A percentile compares a stretch with the other conserved stretches of the same genome.
Evolutionary conservation across 2,888 invertebrate species (phyloP).

Genomic region (Microctonus brassicae): DNA sequence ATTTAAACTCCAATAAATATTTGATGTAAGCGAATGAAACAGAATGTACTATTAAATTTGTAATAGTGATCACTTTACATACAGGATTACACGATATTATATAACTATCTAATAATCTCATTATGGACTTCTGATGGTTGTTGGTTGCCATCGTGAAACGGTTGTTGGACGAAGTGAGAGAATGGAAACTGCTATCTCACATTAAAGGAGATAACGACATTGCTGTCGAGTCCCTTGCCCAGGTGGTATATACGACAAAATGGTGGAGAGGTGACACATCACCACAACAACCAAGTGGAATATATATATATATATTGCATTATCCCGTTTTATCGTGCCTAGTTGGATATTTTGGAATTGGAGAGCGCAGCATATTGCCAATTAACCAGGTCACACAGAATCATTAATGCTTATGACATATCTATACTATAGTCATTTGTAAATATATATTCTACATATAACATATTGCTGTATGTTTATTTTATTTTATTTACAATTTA

Average conservation of each 20-base stretch:
- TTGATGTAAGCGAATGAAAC: too few species aligned
- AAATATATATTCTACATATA: background rate
- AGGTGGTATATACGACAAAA: constrained; percentile 19
- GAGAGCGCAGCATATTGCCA: background rate
- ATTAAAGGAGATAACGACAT: constrained; percentile 35
- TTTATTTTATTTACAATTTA: too few species aligned
- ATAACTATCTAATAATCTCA: constrained; percentile 28
- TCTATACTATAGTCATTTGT: background rate
- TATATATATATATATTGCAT: background rate
- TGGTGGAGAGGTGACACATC: constrained; percentile 6
- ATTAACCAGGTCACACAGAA: background rate
- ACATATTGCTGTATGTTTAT: too few species aligned
- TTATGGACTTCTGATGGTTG: constrained; percentile 15
- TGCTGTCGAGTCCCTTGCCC: constrained; percentile 1
- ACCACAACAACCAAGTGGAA: background rate
- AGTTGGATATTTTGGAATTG: background rate
- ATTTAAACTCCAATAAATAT: too few species aligned
- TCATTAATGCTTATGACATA: background rate
- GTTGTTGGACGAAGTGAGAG: constrained; percentile 22
- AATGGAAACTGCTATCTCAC: constrained; percentile 33
- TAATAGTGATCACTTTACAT: too few species aligned
- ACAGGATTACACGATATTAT: too few species aligned
- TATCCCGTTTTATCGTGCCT: constrained; percentile 6
- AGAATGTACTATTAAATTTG: too few species aligned
- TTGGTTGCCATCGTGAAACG: background rate